Evolutionary conservation across 2,797 vertebrate species (phyloP), one percentile per base, ranked within the genome.

Genomic region (Sardinella longiceps): DNA sequence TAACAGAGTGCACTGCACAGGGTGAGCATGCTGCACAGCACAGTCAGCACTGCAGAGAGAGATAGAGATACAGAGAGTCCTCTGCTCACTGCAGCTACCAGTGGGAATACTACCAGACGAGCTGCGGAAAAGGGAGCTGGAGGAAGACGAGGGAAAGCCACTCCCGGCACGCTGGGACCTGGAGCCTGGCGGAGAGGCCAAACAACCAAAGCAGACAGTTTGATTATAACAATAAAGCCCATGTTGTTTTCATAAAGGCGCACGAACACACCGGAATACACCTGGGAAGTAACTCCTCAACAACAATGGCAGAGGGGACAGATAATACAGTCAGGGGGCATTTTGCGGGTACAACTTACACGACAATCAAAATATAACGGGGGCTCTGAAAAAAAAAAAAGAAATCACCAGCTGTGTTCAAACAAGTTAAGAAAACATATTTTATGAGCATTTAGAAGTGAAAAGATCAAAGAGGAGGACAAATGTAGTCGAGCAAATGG

Each of bases 401-500:
- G 81, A 81, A 82, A 58, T 45, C 33, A 45, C 46, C 25, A 63
- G 15, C 53, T 60, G 66, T 7, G 23, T 70, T 60, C 25, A 85
- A 66, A 85, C 81, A 60, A 51, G 70, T 53, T 66, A 80, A 82
- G 58, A 82, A 83, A 46, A 81, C 80, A 82, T 81, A 83, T 85
- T 86, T 87, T 80, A 85, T 63, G 82, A 82, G 23, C 28, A 63
- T 82, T 33, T 85, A 83, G 80, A 86, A 83, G 74, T 56, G 82
- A 85, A 82, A 84, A 90, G 84, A 84, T 86, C 63, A 82, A 86
- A 85, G 58, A 48, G 46, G 80, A 37, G 66, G 66, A 74, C 43
- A 80, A 51, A 81, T 85, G 30, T 83, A 51, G 48, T 80, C 82
- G 51, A 80, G 45, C 39, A 66, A 82, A 87, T 80, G 39, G 66